Conservation (phyloP, 2,797 vertebrate species). For the Malacoctenus gilli region DNA sequence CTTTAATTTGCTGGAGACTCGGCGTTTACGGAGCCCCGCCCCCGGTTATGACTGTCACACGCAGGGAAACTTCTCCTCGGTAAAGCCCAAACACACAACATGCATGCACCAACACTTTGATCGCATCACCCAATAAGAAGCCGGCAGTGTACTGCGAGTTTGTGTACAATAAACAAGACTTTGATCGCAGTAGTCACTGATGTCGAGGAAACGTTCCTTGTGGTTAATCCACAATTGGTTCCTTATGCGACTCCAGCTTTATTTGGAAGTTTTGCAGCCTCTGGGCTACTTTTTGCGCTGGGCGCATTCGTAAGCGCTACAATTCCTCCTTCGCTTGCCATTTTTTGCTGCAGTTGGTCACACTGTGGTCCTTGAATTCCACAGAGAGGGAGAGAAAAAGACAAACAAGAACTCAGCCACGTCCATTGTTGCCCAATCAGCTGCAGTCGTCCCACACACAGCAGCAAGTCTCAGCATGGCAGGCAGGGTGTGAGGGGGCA, state of each 20-base stretch:
- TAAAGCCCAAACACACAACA: conserved; percentile 5
- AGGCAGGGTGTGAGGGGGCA: conserved; percentile 55
- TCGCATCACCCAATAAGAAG: neutral
- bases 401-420: conserved; percentile 64
- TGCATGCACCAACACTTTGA: neutral
- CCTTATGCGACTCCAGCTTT: conserved; percentile 58
- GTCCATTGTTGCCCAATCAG: conserved; percentile 58
- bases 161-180: conserved; percentile 11
- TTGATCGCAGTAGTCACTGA: conserved; percentile 49
- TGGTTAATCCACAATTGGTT: conserved; percentile 39
- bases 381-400: conserved; percentile 1
- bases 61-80: conserved; percentile 31
- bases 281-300: too few relatives aligned
- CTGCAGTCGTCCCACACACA: conserved; percentile 57
- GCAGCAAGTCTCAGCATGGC: conserved; percentile 70
- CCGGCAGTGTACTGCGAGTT: neutral
- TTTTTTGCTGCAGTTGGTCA: conserved; percentile 2
- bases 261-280: conserved; percentile 10
- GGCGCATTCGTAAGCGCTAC: neutral
- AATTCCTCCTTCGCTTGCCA: conserved; percentile 9
- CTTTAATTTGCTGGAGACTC: conserved; percentile 30
- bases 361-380: conserved; percentile 11
- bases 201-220: conserved; percentile 40
- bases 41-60: conserved; percentile 37
- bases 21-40: conserved; percentile 52